phyloP scores from a whole-genome alignment of 2,113 vertebrate species.

The Mastomys natalensis region DNA sequence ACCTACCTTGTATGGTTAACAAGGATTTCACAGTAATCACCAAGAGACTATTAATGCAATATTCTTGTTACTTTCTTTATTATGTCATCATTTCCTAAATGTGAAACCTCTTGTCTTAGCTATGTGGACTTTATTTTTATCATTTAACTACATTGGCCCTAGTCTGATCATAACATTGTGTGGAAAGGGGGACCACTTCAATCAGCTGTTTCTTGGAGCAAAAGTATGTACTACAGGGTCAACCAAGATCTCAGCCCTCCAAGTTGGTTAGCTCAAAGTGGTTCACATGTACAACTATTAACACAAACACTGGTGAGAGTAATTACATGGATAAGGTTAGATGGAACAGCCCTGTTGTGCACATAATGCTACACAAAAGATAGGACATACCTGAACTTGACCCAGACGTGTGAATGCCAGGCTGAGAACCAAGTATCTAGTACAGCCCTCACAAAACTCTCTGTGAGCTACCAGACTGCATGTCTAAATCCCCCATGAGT shows the following conservation, averaged over 20 bases:
- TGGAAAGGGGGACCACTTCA: neutral
- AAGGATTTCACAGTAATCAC: neutral
- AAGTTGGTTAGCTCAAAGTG: neutral
- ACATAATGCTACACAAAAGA: neutral
- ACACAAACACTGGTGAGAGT: neutral
- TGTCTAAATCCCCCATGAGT: neutral
- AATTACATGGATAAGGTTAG: neutral
- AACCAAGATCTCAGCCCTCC: neutral
- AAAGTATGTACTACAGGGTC: neutral
- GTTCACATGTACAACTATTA: neutral
- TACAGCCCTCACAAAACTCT: neutral
- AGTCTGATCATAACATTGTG: neutral
- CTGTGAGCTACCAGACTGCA: neutral
- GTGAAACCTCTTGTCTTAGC: neutral
- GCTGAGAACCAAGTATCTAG: neutral
- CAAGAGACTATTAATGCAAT: neutral
- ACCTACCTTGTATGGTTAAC: neutral
- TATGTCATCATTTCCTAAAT: conserved; percentile 30
- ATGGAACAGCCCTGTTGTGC: neutral
- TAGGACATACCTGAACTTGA: neutral
- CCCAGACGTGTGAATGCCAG: neutral
- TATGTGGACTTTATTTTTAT: neutral
- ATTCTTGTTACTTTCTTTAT: conserved; percentile 33
- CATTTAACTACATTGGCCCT: neutral
- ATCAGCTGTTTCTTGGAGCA: neutral